These are phyloP conservation scores for Tauraco erythrolophus DNA, from an alignment of 2,113 vertebrate genomes.

Conservation along the genomic window DNA sequence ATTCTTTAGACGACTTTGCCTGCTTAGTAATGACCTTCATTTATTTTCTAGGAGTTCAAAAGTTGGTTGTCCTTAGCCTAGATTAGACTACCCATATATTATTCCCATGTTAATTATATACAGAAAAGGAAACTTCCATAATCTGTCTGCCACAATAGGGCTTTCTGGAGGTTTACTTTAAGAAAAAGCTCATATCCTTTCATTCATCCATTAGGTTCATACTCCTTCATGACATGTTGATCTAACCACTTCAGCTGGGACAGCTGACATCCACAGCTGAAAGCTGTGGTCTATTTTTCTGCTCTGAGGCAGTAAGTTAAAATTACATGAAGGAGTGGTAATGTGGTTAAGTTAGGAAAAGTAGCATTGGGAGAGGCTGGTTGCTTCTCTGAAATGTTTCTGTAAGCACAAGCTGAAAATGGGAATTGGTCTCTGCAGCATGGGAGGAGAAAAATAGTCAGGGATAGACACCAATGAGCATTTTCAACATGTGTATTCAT, in stretches of 20 bases:
- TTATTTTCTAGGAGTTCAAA: slow-evolving; percentile 2
- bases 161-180: slow-evolving; percentile 36
- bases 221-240: slow-evolving; percentile 19
- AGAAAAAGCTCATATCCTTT: slow-evolving; percentile 35
- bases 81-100: background rate
- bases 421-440: background rate
- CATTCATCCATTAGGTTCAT: slow-evolving; percentile 18
- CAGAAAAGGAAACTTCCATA: slow-evolving; percentile 38
- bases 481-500: background rate
- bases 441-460: background rate
- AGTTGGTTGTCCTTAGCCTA: background rate
- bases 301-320: slow-evolving; percentile 28
- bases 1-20: background rate
- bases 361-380: background rate
- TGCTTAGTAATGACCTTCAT: background rate
- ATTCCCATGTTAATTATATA: background rate
- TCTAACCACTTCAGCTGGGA: slow-evolving; percentile 28
- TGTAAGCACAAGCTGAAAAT: background rate
- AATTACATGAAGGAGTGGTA: slow-evolving; percentile 38
- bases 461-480: background rate
- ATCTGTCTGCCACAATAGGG: background rate
- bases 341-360: slow-evolving; percentile 21
- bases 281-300: background rate
- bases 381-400: background rate
- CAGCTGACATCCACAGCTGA: slow-evolving; percentile 48